Evolutionary conservation across 2,797 vertebrate species (phyloP).

Genomic region (Tenualosa ilisha): DNA sequence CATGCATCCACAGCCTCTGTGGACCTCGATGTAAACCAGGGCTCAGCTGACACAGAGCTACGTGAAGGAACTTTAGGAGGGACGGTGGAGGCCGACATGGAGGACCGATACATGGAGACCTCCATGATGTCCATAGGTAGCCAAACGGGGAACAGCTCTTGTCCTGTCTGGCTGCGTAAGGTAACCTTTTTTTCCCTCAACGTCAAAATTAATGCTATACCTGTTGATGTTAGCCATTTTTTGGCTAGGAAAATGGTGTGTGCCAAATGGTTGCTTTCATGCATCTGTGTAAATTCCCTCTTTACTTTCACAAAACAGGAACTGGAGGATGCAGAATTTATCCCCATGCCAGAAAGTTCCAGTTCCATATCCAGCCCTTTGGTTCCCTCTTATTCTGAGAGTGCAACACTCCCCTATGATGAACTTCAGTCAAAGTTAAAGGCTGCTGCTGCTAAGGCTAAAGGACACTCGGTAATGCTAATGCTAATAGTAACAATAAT

Average conservation of each 20-base stretch:
- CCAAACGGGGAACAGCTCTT: constrained; percentile 88
- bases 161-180: constrained; percentile 94
- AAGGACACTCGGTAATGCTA: constrained; percentile 66
- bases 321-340: constrained; percentile 94
- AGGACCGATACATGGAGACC: constrained; percentile 75
- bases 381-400: constrained; percentile 76
- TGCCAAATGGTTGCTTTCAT: background rate
- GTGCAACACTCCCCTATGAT: constrained; percentile 86
- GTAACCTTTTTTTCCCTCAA: constrained; percentile 60
- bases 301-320: constrained; percentile 75
- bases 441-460: constrained; percentile 70
- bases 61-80: constrained; percentile 89
- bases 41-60: constrained; percentile 79
- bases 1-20: constrained; percentile 81
- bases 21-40: constrained; percentile 83
- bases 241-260: background rate
- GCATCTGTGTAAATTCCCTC: background rate
- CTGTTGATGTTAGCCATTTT: background rate
- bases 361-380: constrained; percentile 74
- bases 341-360: constrained; percentile 84
- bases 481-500: background rate
- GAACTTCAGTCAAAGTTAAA: constrained; percentile 84
- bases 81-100: constrained; percentile 88
- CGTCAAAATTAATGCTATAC: background rate
- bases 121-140: constrained; percentile 77